These are phyloP conservation scores for Acanthornis magna DNA, from an alignment of 2,797 vertebrate genomes.

Conservation along the genomic window DNA sequence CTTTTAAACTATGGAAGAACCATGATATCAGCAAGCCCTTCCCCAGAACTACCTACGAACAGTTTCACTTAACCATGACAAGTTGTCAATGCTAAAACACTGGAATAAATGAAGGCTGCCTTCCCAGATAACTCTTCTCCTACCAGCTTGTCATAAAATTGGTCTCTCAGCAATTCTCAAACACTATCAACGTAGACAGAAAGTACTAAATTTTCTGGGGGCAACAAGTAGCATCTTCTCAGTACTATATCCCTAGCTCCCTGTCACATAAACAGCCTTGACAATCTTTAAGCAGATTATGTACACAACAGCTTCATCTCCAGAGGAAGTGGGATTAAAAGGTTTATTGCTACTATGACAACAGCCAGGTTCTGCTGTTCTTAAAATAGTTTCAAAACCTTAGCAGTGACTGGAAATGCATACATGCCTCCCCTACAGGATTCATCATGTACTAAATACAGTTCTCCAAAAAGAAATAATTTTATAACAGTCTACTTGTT, in stretches of 20 bases:
- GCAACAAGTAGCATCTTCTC: background rate
- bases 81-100: background rate
- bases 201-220: background rate
- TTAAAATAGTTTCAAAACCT: conserved; percentile 65
- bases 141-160: background rate
- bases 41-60: background rate
- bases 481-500: conserved; percentile 15
- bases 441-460: conserved; percentile 26
- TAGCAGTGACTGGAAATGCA: conserved; percentile 14
- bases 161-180: background rate
- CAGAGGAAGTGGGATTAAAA: conserved; percentile 65
- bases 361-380: conserved; percentile 61
- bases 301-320: conserved; percentile 48
- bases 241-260: background rate
- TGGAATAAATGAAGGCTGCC: background rate
- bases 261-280: conserved; percentile 9
- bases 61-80: background rate
- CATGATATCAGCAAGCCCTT: background rate
- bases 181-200: background rate
- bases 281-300: conserved; percentile 58
- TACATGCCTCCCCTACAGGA: background rate
- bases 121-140: background rate
- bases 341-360: conserved; percentile 69
- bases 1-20: background rate
- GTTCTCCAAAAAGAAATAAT: conserved; percentile 19